These are phyloP conservation scores for Quadroppia sp. DNA, from an alignment of 2,888 invertebrate genomes.

Conservation along the genomic window DNA sequence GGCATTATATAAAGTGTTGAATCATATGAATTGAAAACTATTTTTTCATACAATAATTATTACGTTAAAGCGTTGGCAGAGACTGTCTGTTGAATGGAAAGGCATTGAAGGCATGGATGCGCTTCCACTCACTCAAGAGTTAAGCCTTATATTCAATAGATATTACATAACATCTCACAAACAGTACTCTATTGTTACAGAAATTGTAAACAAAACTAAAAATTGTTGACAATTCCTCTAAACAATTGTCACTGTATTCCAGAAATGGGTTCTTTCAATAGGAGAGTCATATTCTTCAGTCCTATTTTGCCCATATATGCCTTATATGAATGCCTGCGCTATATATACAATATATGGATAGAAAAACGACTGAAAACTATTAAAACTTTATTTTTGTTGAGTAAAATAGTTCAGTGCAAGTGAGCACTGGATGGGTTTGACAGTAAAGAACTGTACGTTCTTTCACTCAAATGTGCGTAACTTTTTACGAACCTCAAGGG, in stretches of 20 bases:
- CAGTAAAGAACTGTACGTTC: neutral
- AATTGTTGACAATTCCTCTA: constrained; percentile 11
- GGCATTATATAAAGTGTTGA: neutral
- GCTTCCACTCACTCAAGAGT: neutral
- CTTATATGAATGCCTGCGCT: neutral
- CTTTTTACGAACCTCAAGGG: constrained; percentile 28
- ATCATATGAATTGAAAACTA: neutral
- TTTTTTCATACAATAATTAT: neutral
- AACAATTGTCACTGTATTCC: constrained; percentile 22
- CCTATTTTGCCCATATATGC: constrained; percentile 27
- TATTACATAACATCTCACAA: constrained; percentile 3
- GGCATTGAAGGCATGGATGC: constrained; percentile 4
- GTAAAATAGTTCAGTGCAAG: neutral
- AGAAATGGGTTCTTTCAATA: constrained; percentile 20
- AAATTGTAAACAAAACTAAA: neutral
- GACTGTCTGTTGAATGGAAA: constrained; percentile 18
- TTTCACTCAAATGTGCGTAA: neutral
- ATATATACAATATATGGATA: neutral
- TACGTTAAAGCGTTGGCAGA: constrained; percentile 29
- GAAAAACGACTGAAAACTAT: neutral
- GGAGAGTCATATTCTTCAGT: constrained; percentile 15
- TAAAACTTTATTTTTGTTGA: neutral
- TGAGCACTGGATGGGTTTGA: constrained; percentile 22
- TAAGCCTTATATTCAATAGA: neutral
- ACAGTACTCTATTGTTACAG: neutral